phyloP scores from a whole-genome alignment of 1,140 invertebrate species.

The Sitophilus oryzae region DNA sequence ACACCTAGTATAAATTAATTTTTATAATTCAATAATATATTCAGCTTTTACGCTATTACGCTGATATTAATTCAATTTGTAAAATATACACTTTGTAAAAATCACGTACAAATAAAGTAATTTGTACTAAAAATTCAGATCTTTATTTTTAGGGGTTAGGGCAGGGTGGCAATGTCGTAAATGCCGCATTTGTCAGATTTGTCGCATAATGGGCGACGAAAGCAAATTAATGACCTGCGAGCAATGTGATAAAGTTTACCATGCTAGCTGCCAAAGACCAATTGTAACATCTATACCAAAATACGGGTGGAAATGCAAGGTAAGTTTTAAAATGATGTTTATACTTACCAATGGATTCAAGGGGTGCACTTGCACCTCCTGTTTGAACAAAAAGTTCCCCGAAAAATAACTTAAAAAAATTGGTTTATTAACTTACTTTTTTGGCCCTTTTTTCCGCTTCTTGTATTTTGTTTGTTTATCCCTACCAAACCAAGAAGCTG shows the following conservation, averaged over 20 bases:
- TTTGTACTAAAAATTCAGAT: not conserved
- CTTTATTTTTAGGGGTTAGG: conserved; percentile 57
- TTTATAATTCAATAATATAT: too few relatives aligned
- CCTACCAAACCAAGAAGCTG: too few relatives aligned
- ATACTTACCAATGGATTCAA: not conserved
- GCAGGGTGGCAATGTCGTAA: conserved; percentile 93
- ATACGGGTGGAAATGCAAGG: conserved; percentile 95
- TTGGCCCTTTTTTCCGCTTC: too few relatives aligned
- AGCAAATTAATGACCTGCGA: conserved; percentile 79
- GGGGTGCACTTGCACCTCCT: too few relatives aligned
- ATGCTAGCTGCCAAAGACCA: conserved; percentile 85
- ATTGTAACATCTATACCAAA: conserved; percentile 89
- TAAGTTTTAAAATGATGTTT: conserved; percentile 40
- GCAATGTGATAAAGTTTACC: conserved; percentile 93
- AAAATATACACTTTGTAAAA: too few relatives aligned
- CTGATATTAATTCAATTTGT: too few relatives aligned
- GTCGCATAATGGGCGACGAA: conserved; percentile 63
- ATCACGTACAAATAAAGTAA: not conserved
- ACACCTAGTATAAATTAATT: too few relatives aligned
- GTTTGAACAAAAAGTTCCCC: too few relatives aligned
- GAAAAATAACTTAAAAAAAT: too few relatives aligned
- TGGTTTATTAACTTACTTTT: too few relatives aligned
- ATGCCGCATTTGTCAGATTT: conserved; percentile 90
- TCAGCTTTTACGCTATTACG: too few relatives aligned
- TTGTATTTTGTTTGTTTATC: too few relatives aligned